Base-by-base conservation (phyloP, 2,113 vertebrate genomes). In the Lycocorax pyrrhopterus region DNA sequence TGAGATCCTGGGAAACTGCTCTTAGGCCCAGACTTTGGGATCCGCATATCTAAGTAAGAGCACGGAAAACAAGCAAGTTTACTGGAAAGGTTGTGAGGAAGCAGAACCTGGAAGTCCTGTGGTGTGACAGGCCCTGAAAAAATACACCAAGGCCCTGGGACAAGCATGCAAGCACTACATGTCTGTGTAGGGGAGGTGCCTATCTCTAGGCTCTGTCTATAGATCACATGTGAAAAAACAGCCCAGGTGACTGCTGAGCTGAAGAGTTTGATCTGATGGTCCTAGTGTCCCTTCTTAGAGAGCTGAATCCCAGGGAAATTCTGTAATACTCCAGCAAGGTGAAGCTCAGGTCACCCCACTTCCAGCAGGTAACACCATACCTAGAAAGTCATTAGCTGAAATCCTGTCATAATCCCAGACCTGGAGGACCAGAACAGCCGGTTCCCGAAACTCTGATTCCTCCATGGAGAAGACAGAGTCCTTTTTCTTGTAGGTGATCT, bases 381-480 rank as follows among this genome's bases (percentile, higher is more conserved):
- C 98, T 52, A 99, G 98, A 92, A 99, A 99, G 96, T 99, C 99
- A 46, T 99, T 99, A 94, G 99, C 96, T 4, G 97, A 97, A 91
- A 99, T 99, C 79, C 98, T 98, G 94, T 99, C 99, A 4, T 99
- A 99, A 94, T 99, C 99, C 99, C 99, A 99, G 84, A 99, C 98
- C 96, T 99, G 99, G 62, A 99, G 98, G 16, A 98, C 97, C 51
- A 99, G 97, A 83, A 99, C 98, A 4, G 98, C 98, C 0, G 98
- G 99, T 90, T 99, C 99, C 35, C 98, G 97, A 94, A 99, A 99
- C 90, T 99, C 98, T 0, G 99, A 98, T 95, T 99, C 98, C 46
- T 99, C 99, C 95, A 99, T 17, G 12, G 99, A 98, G 52, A 99
- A 99, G 94, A 99, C 89, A n/a, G 99, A 99, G 37, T 99, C 98